Base-by-base conservation (phyloP, 2,113 vertebrate genomes). In the Upupa epops region DNA sequence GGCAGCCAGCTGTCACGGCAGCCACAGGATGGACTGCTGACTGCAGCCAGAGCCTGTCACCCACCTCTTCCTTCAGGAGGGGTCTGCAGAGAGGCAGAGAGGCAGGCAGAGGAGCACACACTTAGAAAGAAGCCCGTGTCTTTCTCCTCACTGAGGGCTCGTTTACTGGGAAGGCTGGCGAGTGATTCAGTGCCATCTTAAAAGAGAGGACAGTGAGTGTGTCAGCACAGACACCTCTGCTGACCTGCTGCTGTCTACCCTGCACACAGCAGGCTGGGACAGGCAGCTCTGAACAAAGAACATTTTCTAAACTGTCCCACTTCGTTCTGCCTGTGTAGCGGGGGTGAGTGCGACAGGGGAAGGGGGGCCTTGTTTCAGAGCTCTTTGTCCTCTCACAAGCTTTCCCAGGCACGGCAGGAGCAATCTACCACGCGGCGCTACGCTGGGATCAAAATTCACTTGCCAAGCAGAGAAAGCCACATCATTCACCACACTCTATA, bases 371-470 rank as follows among this genome's bases (percentile, higher is more conserved):
- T 63, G 58, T 25, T 94, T 81, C 14, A 3, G 37, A 91, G 80
- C 34, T 73, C 79, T 91, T 92, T 71, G 61, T 95, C 73, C 72
- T 85, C 76, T 46, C 34, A 19, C 2, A 2, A 70, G 36, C 73
- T 90, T 94, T 79, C 52, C 40, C 28, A 58, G 74, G 52, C 36
- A 40, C 2, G 61, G 78, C 64, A 83, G 70, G 29, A 48, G 52
- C 15, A 9, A 73, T 63, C 92, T 48, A 68, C 5, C 11, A 70
- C 2, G 3, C 3, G 20, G 56, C 40, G 71, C 65, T 87, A 25
- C 3, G 6, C 75, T 92, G 76, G 63, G 65, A 94, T 95, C 85
- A 89, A 92, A 97, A 97, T 91, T 82, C 84, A 40, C 78, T 91
- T 84, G 76, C 61, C 70, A 42, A 93, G 92, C 79, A 93, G 74